These are phyloP conservation scores for Tympanoctomys barrerae DNA, from an alignment of 2,797 vertebrate genomes.

Conservation along the genomic window DNA sequence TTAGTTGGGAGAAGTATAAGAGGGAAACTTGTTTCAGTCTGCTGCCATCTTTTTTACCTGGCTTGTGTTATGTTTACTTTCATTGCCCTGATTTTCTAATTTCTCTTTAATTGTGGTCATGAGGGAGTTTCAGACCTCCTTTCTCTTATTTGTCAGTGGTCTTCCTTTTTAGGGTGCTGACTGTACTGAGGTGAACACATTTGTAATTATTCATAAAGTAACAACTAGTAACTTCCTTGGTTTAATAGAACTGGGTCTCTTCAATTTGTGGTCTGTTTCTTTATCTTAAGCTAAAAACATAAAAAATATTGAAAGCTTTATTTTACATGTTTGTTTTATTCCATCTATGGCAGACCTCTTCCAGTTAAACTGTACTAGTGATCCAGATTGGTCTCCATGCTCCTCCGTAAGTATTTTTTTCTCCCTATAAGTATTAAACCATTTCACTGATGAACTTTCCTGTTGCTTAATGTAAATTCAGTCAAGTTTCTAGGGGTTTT, in stretches of 20 bases:
- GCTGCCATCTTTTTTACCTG: not conserved
- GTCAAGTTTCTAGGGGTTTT: slow-evolving; percentile 30
- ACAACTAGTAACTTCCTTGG: not conserved
- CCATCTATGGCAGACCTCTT: slow-evolving; percentile 1
- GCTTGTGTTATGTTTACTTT: not conserved
- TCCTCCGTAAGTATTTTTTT: not conserved
- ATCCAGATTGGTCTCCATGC: not conserved
- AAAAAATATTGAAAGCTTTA: not conserved
- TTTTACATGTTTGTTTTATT: slow-evolving; percentile 36
- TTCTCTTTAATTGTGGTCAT: not conserved
- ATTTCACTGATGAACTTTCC: not conserved
- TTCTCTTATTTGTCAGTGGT: not conserved
- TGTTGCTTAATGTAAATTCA: slow-evolving; percentile 52
- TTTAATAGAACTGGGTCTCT: not conserved
- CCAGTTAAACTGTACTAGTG: not conserved
- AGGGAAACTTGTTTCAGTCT: not conserved
- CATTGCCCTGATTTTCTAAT: not conserved
- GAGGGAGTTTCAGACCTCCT: not conserved
- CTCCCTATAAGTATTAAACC: slow-evolving; percentile 17
- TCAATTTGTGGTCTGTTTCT: slow-evolving; percentile 20
- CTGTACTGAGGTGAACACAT: not conserved
- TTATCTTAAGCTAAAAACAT: slow-evolving; percentile 1
- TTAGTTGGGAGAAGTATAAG: slow-evolving; percentile 65
- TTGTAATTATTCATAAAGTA: not conserved
- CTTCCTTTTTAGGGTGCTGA: not conserved